Conservation (phyloP, 2,797 vertebrate genomes). For the Diplodus sargus region DNA sequence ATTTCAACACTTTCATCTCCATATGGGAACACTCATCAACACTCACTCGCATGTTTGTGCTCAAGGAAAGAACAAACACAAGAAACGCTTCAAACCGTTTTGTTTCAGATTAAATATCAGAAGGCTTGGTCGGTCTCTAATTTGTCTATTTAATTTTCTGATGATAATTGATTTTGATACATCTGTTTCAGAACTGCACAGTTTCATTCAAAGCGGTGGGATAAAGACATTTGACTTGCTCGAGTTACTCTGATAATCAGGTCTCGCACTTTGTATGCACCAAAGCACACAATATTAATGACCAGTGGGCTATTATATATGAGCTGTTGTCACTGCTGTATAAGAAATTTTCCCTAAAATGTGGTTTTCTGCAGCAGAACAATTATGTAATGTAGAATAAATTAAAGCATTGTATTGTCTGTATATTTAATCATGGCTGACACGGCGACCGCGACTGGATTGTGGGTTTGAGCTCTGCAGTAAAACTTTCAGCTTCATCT, state of each 20-base stretch:
- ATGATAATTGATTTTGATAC: too few species aligned
- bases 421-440: not conserved
- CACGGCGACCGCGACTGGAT: not conserved
- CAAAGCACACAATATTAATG: not conserved
- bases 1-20: constrained; percentile 13
- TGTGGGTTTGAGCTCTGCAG: not conserved
- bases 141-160: not conserved
- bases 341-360: not conserved
- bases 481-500: not conserved
- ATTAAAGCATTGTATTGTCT: not conserved
- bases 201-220: not conserved
- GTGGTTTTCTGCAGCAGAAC: not conserved
- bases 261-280: not conserved
- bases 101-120: not conserved
- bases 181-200: not conserved
- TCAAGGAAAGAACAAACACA: not conserved
- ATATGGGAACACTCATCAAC: not conserved
- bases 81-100: not conserved
- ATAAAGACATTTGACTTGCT: not conserved
- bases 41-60: too few species aligned
- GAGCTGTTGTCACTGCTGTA: not conserved
- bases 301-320: not conserved
- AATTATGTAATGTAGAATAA: not conserved
- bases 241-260: not conserved
- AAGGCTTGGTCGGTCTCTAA: not conserved